Base-by-base conservation (phyloP, 2,113 vertebrate genomes). In the Bubo bubo region DNA sequence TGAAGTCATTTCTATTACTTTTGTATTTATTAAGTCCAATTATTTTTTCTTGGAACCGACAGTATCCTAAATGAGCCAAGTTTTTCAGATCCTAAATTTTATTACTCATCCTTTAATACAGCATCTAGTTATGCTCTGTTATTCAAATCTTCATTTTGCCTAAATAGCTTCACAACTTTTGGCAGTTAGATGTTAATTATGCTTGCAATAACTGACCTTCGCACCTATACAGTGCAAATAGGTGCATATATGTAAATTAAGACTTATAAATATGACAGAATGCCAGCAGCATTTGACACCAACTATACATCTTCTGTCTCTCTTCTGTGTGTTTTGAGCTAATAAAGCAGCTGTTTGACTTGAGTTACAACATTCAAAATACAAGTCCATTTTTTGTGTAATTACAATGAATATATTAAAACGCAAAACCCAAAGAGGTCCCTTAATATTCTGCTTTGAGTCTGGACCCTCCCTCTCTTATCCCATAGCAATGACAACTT, bases 101-200 rank as follows among this genome's bases (percentile, higher is more conserved):
- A 80, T 91, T 88, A 64, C 50, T 92, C 70, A 85, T 82, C 27
- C 67, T 84, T 79, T 88, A 66, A 73, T 73, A 79, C 8, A 88
- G 55, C n/a, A 91, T 58, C 85, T 93, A 41, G 62, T 95, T 92
- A 79, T 30, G 14, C 39, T 79, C 34, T 77, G 35, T 66, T 93
- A 90, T 92, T 91, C 62, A 62, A 50, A 60, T 79, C 47, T 85
- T 91, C 66, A 59, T 90, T 96, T 90, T 87, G 19, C 79, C 67
- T 90, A 67, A 86, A 75, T 79, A 53, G 35, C 85, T 82, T 90
- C 84, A 95, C 50, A 89, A 23, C 53, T 96, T 79, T 79, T 95
- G 93, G 47, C 92, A 73, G 60, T 52, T 68, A 89, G 34, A 56
- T 86, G 30, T 84, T 97, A 96, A 97, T 95, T 97, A 94, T 47